These are phyloP conservation scores for Phrynocephalus forsythii DNA, from an alignment of 2,797 vertebrate species.

Conservation along the genomic window DNA sequence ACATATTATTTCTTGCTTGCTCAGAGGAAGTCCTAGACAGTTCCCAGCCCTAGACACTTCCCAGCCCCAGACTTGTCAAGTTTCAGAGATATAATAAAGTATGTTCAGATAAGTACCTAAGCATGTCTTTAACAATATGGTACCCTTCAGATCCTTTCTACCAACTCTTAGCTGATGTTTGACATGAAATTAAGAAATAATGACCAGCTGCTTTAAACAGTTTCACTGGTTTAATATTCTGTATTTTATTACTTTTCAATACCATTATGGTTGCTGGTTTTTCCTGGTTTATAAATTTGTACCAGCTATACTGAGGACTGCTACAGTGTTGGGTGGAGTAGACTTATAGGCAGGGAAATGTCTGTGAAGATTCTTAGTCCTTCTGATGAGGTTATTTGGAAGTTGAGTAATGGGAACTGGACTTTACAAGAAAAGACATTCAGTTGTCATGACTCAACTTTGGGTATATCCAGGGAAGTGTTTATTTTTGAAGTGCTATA, in stretches of 20 bases:
- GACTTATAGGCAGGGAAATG: neutral
- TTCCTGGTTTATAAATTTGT: neutral
- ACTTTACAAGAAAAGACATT: too few relatives aligned
- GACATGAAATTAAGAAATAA: neutral
- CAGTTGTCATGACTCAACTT: too few relatives aligned
- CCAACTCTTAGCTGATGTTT: neutral
- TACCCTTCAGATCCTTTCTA: too few relatives aligned
- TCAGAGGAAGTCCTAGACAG: neutral
- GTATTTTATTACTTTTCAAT: neutral
- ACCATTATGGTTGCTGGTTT: neutral
- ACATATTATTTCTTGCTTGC: neutral
- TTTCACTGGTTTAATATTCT: slow-evolving; percentile 6
- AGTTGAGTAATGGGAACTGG: too few relatives aligned
- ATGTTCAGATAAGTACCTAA: neutral
- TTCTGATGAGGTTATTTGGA: too few relatives aligned
- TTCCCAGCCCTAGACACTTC: too few relatives aligned
- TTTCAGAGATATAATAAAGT: neutral
- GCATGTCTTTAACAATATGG: too few relatives aligned
- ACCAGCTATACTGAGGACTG: neutral
- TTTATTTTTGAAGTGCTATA: neutral
- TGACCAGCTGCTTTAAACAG: neutral
- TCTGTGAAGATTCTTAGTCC: neutral
- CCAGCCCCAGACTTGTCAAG: neutral
- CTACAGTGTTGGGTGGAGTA: neutral
- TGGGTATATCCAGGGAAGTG: neutral